These are phyloP conservation scores for Caenorhabditis doughertyi DNA, from an alignment of 2,888 invertebrate genomes.

Conservation along the genomic window DNA sequence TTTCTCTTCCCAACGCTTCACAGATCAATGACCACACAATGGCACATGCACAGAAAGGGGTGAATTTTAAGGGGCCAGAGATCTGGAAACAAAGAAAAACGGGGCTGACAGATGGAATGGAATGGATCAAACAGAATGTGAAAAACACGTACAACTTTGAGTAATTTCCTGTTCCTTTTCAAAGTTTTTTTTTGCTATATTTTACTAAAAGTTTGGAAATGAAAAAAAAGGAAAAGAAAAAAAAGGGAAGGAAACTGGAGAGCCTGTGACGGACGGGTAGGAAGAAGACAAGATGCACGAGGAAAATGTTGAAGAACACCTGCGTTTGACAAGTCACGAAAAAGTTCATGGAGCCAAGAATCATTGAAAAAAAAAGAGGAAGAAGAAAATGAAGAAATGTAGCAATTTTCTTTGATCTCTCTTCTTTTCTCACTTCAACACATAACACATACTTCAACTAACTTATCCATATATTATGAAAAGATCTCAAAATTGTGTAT, in stretches of 20 bases:
- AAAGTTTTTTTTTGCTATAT: neutral
- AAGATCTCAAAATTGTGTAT: conserved; percentile 13
- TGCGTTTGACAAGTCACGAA: conserved; percentile 57
- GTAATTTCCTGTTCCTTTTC: conserved; percentile 39
- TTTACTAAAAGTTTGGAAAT: conserved; percentile 10
- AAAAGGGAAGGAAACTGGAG: conserved; percentile 19
- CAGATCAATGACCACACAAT: conserved; percentile 63
- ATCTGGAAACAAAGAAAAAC: conserved; percentile 51
- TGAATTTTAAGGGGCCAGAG: conserved; percentile 54
- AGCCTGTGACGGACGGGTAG: conserved; percentile 1
- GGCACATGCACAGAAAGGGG: conserved; percentile 46
- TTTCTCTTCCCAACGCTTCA: conserved; percentile 50
- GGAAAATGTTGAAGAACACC: conserved; percentile 38
- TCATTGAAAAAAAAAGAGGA: conserved; percentile 31
- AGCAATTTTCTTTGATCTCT: conserved; percentile 7
- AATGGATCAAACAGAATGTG: neutral
- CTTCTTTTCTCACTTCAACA: neutral
- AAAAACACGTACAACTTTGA: conserved; percentile 33
- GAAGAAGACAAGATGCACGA: conserved; percentile 2
- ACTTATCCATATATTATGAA: conserved; percentile 36
- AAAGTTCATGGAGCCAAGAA: conserved; percentile 47
- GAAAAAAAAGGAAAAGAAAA: neutral
- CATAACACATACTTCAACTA: too few species aligned
- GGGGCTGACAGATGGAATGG: neutral
- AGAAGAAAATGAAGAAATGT: conserved; percentile 4